phyloP scores from a whole-genome alignment of 1,140 invertebrate species.

The Mactra quadrangularis region DNA sequence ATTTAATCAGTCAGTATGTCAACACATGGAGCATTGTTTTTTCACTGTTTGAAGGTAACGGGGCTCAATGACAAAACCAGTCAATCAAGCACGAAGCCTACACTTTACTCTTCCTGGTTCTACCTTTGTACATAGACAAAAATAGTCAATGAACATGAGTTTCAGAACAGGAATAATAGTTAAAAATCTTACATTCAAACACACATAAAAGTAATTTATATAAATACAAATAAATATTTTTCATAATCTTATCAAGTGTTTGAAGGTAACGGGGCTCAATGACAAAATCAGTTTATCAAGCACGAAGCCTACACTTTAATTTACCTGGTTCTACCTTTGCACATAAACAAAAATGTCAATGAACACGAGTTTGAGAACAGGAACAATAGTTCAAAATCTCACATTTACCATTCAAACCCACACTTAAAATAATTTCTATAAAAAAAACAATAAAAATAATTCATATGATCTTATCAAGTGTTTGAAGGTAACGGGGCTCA shows the following conservation, averaged over 20 bases:
- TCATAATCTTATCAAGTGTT: constrained; percentile 23
- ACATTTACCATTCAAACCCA: too few species aligned
- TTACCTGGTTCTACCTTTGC: constrained; percentile 66
- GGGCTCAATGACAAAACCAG: constrained; percentile 42
- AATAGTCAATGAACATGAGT: constrained; percentile 62
- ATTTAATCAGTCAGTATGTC: too few species aligned
- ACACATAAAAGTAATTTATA: background rate
- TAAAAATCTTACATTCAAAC: too few species aligned
- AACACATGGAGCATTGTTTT: too few species aligned
- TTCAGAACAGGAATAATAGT: constrained; percentile 47
- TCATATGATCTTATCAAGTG: constrained; percentile 18
- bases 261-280: constrained; percentile 66
- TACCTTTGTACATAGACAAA: constrained; percentile 62
- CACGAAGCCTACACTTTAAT: constrained; percentile 63
- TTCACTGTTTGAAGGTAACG: constrained; percentile 67
- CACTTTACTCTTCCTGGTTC: constrained; percentile 63
- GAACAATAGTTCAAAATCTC: background rate
- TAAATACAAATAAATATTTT: background rate
- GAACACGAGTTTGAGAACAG: constrained; percentile 63
- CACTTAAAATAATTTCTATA: background rate
- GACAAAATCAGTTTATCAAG: constrained; percentile 17
- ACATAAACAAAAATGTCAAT: constrained; percentile 41
- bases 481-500: constrained; percentile 68
- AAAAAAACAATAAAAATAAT: constrained; percentile 1
- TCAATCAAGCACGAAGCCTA: constrained; percentile 61